These are phyloP conservation scores for Pholis gunnellus DNA, from an alignment of 2,113 vertebrate species.

Conservation along the genomic window DNA sequence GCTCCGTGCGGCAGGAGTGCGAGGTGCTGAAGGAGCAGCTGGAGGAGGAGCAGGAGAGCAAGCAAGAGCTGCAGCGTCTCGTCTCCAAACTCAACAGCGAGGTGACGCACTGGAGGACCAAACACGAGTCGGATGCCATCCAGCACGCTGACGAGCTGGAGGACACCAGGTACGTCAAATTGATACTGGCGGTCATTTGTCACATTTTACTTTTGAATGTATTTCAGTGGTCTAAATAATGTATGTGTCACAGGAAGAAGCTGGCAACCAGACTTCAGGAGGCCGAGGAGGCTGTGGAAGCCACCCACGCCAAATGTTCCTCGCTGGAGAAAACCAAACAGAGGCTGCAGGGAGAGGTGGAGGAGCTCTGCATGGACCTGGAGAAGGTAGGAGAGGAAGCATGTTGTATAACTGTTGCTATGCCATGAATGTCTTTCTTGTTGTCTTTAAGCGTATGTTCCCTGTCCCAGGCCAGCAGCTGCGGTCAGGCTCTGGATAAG, in stretches of 20 bases:
- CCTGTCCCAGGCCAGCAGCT: constrained; percentile 70
- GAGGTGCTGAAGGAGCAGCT: constrained; percentile 86
- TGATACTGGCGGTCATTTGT: accelerated
- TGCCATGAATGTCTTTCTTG: neutral
- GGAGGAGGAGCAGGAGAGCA: constrained; percentile 89
- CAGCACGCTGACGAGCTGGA: constrained; percentile 86
- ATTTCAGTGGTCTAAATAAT: neutral
- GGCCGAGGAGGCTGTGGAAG: constrained; percentile 84
- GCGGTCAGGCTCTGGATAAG: constrained; percentile 83
- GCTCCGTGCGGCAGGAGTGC: constrained; percentile 75
- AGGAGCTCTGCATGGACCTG: constrained; percentile 85
- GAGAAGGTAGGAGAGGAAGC: constrained; percentile 79
- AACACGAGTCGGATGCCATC: constrained; percentile 82
- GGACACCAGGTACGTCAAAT: constrained; percentile 80
- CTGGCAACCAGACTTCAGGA: constrained; percentile 82
- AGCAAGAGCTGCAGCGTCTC: constrained; percentile 86
- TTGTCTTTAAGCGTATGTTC: neutral
- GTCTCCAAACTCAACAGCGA: constrained; percentile 88
- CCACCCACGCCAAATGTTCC: constrained; percentile 84
- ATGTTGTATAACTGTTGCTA: too few relatives aligned
- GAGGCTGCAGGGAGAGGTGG: constrained; percentile 85
- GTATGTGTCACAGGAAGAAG: constrained; percentile 81
- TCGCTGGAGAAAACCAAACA: constrained; percentile 87
- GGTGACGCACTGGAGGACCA: constrained; percentile 83
- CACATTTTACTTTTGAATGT: neutral